These are phyloP conservation scores for Acromyrmex charruanus DNA, from an alignment of 1,140 invertebrate species.

Conservation along the genomic window DNA sequence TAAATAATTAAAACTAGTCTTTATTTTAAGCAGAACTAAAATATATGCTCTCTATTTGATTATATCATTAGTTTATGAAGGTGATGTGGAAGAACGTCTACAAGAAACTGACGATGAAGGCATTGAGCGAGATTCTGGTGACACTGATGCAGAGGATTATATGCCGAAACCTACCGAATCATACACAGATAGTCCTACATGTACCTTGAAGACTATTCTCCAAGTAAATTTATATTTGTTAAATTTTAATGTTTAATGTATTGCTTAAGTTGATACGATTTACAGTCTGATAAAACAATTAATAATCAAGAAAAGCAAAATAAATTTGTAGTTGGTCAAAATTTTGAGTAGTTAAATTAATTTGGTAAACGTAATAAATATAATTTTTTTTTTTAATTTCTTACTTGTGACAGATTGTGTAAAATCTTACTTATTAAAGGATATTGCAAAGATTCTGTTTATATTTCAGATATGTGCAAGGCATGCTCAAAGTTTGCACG, in stretches of 20 bases:
- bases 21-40: constrained; percentile 6
- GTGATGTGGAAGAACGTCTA: constrained; percentile 80
- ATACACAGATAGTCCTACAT: constrained; percentile 50
- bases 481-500: constrained; percentile 88
- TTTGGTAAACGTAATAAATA: neutral
- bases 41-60: neutral
- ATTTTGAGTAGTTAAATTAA: neutral
- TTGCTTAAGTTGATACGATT: neutral
- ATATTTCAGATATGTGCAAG: constrained; percentile 89
- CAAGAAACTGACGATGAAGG: constrained; percentile 95
- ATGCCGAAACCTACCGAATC: constrained; percentile 66
- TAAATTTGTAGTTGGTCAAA: neutral
- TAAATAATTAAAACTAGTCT: neutral
- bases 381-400: constrained; percentile 17
- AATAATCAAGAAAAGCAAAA: neutral
- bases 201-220: constrained; percentile 72
- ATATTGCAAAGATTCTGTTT: constrained; percentile 20
- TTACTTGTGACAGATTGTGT: neutral
- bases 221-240: constrained; percentile 61
- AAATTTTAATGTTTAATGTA: neutral
- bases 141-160: constrained; percentile 88
- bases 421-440: neutral
- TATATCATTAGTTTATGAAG: constrained; percentile 48
- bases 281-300: neutral
- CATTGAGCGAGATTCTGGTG: constrained; percentile 95